A percentile compares a stretch with the other conserved stretches of the same genome.
Evolutionary conservation across 2,888 invertebrate genomes (phyloP).

Genomic region (Pachliopta kotzebuea): DNA sequence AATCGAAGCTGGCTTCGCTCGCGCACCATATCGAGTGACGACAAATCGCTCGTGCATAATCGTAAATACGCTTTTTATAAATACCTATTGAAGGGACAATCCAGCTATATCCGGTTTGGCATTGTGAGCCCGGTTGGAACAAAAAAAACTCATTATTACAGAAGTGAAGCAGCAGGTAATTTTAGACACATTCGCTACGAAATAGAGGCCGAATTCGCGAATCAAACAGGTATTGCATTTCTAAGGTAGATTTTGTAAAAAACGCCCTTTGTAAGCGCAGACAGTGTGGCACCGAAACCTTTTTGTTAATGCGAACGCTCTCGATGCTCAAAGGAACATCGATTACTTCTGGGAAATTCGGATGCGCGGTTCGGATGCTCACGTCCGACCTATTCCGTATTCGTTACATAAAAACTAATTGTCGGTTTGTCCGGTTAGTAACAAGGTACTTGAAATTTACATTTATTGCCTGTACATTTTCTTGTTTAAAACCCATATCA

Average conservation of each 20-base stretch:
- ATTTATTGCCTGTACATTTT: background rate
- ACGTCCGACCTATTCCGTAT: conserved; percentile 11
- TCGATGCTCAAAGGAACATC: conserved; percentile 45
- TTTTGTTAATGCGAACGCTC: conserved; percentile 65
- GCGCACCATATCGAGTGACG: conserved; percentile 68
- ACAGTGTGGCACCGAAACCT: conserved; percentile 73
- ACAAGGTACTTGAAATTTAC: background rate
- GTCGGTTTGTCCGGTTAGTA: background rate
- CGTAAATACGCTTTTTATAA: conserved; percentile 71
- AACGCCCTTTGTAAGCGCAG: conserved; percentile 70
- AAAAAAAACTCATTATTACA: conserved; percentile 64
- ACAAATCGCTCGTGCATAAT: conserved; percentile 78
- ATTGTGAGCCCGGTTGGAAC: conserved; percentile 61
- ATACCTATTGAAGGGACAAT: conserved; percentile 56
- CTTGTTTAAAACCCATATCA: background rate
- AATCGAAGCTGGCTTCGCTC: conserved; percentile 59
- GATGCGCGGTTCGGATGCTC: conserved; percentile 35
- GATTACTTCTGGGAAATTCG: conserved; percentile 60
- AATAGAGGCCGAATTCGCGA: conserved; percentile 48
- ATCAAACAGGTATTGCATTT: conserved; percentile 55
- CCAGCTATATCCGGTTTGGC: conserved; percentile 71
- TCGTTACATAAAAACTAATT: background rate
- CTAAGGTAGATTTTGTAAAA: conserved; percentile 67
- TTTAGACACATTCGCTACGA: conserved; percentile 39
- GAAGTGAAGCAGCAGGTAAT: conserved; percentile 40